Base-by-base conservation (phyloP, 2,888 invertebrate species). In the Himalopsyche kuldschensis region DNA sequence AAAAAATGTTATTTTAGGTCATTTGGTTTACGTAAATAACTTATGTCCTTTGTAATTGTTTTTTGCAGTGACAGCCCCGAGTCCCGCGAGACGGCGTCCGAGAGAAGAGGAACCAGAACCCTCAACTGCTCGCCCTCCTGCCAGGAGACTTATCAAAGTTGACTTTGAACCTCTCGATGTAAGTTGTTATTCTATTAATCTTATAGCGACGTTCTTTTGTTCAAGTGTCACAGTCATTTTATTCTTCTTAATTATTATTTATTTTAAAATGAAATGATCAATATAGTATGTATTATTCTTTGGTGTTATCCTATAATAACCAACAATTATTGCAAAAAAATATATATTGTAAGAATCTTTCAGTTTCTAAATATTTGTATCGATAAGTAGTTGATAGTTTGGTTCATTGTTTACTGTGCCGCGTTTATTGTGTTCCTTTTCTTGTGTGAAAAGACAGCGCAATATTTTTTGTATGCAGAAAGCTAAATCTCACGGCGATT, bases 151-250 rank as follows among this genome's bases (percentile, higher is more conserved):
- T 88, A 97, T 97, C 91, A 96, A 96, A 93, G 96, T 96, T 86
- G 96, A 97, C 92, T 95, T 96, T 90, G 94, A 95, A 88, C 93
- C 94, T 89, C 92, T 95, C 88, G 93, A 94, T 93, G 94, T 95
- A 88, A 91, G 92, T 88, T n/a, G 15, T 41, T 41, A 15, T 41
- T 11, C 15, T 41, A 15, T 41, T 41, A 41, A 15, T 41, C 6
- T 41, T 41, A 15, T 41, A 8, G n/a, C n/a, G n/a, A n/a, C n/a
- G n/a, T n/a, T n/a, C 10, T 35, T 35, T 35, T 35, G 8, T 35
- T 35, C 35, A 35, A 0, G 10, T 35, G 35, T 35, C 8, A 35
- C 6, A 35, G 35, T 35, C 6, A 35, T 35, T 6, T 35, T 35
- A 8, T 35, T 35, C 35, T 35, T 10, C 35, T 35, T 5, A 35